Base-by-base conservation (phyloP, 2,797 vertebrate genomes). In the Bradypodion pumilum region DNA sequence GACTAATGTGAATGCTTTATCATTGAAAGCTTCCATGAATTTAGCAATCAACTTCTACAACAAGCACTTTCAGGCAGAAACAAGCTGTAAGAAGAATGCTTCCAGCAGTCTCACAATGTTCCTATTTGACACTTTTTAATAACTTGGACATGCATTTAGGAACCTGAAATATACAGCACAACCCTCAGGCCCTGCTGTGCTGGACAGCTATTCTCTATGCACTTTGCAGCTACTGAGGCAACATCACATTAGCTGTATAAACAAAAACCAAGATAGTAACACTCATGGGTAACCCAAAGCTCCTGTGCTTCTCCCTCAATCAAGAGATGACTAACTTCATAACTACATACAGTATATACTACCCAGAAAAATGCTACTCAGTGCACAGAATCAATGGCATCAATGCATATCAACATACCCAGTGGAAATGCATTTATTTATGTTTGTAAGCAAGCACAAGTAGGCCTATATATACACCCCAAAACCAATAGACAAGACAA, bases 11-110 rank as follows among this genome's bases (percentile, higher is more conserved):
- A 76, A 82, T n/a, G 21, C 4, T 85, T 86, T 42, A 46, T 85
- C 89, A 87, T 66, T 87, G 83, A 91, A 80, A 87, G 69, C 73
- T 87, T 94, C 87, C 85, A 86, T 87, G 44, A 79, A 90, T 29
- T 78, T 80, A 86, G 86, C 74, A 74, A 1, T 19, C 79, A 86
- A 63, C 78, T 90, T 86, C 86, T 35, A 46, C 69, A 93, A 80
- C 85, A 59, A 82, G 82, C 63, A 88, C 78, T 46, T 87, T 27
- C 73, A 85, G 68, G 42, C 78, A 88, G 81, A 62, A 78, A 65
- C 78, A 40, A 25, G 9, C 80, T 88, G 86, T 0, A 1, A 88
- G 83, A 90, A n/a, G 44, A 42, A 35, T 44, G 29, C 27, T 81
- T 78, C 1, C 49, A 42, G 69, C 52, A 23, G 52, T 60, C 19